Base-by-base conservation (phyloP, 1,140 invertebrate species). In the Portunus trituberculatus region DNA sequence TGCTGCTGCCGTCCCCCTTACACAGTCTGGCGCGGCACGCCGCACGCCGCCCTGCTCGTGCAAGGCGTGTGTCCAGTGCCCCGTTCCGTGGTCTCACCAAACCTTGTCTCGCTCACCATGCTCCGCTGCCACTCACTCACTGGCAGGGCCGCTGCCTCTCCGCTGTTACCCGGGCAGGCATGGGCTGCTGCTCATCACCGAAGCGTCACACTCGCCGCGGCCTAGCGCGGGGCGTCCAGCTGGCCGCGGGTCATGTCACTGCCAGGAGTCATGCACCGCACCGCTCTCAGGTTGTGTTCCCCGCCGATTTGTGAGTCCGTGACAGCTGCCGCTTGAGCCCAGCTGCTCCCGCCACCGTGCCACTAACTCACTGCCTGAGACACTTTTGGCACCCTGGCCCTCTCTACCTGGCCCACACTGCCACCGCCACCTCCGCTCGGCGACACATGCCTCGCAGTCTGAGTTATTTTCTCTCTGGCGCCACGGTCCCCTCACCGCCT, bases 381-480 rank as follows among this genome's bases (percentile, higher is more conserved):
- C n/a, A 32, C 83, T 29, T 25, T 28, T 84, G 83, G n/a, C 83
- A 84, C n/a, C 83, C 16, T 84, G 84, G 84, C 84, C 8, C 84
- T 87, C 84, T 87, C 83, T 93, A 93, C 92, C 39, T 93, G 92
- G 82, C 92, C 83, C 83, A 52, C 83, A 86, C 82, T 93, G 83
- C 92, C 92, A 46, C 32, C 92, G 32, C 39, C 82, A 45, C 32
- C 92, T 39, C 82, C 92, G 86, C 48, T 45, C 82, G 45, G 45
- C 45, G 45, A 90, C 88, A 90, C 45, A 52, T 48, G 46, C 83
- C n/a, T 52, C 92, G 31, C 4, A 46, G 83, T 87, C 83, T 52
- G 83, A 29, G 83, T 59, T 93, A 87, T 93, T 93, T 87, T 93
- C 92, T 93, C 92, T 59, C 46, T 93, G 83, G 76, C 76, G 83